Evolutionary conservation across 1,140 invertebrate genomes (phyloP).

Genomic region (Medauroidea extradentata): DNA sequence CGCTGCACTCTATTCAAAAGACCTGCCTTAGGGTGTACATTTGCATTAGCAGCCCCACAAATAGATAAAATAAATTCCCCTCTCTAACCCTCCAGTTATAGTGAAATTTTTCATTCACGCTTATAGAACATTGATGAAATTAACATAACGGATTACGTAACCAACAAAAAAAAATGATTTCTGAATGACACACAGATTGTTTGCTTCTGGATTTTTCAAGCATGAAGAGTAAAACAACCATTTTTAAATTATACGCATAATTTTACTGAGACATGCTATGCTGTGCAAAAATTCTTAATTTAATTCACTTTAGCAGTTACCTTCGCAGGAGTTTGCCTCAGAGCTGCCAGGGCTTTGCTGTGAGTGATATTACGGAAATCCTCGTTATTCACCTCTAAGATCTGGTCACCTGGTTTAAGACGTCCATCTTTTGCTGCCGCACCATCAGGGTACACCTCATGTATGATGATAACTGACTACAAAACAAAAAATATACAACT

Average conservation of each 20-base stretch:
- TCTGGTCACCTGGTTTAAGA: conserved; percentile 87
- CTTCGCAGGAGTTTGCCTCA: conserved; percentile 67
- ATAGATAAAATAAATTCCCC: no score
- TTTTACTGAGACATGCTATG: background rate
- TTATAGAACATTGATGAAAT: background rate
- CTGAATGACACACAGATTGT: no score
- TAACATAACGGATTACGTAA: background rate
- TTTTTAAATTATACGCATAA: background rate
- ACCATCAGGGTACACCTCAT: conserved; percentile 91
- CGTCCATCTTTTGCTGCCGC: conserved; percentile 87
- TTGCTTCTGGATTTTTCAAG: no score
- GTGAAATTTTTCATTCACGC: no score
- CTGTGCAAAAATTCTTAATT: background rate
- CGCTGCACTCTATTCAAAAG: no score
- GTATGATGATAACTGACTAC: conserved; percentile 84
- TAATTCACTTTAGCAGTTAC: no score
- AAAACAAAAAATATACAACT: conserved; percentile 27
- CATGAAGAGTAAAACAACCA: no score
- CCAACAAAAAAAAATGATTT: background rate
- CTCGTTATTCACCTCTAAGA: conserved; percentile 81
- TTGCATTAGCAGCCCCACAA: no score
- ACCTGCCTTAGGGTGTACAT: no score
- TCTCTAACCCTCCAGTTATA: no score
- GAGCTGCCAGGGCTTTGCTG: conserved; percentile 57
- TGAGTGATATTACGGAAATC: conserved; percentile 65